phyloP scores from a whole-genome alignment of 1,140 invertebrate species.

The Cotesia glomerata region DNA sequence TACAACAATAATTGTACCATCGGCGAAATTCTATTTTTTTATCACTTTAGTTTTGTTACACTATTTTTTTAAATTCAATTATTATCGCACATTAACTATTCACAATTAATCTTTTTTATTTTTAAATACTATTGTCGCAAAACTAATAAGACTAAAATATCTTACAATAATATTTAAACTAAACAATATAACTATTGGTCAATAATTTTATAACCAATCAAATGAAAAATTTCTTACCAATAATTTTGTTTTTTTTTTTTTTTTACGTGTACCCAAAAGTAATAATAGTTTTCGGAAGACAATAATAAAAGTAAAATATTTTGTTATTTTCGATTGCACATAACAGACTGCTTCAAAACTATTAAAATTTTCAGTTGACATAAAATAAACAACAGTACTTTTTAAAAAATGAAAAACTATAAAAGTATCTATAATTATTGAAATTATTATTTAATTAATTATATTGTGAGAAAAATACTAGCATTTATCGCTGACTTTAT shows the following conservation, averaged over 20 bases:
- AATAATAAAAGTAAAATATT: neutral
- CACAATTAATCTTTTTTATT: too few species aligned
- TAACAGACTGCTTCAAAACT: neutral
- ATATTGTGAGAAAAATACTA: neutral
- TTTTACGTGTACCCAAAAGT: too few species aligned
- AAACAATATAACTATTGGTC: too few species aligned
- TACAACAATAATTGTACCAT: too few species aligned
- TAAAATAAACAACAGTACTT: constrained; percentile 10
- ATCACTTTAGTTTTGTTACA: too few species aligned
- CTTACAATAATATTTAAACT: neutral
- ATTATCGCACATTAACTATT: too few species aligned
- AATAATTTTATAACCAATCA: too few species aligned
- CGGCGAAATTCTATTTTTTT: too few species aligned
- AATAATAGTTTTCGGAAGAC: neutral
- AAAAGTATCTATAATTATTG: neutral
- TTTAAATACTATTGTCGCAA: too few species aligned
- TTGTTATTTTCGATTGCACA: neutral
- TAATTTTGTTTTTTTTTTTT: too few species aligned
- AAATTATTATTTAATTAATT: neutral
- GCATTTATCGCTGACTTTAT: neutral
- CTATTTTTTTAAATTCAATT: too few species aligned
- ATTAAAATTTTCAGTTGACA: neutral
- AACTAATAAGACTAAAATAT: neutral
- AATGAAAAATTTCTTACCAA: too few species aligned
- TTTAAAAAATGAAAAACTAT: neutral